phyloP scores from a whole-genome alignment of 2,113 vertebrate genomes.

The Bothrops jararaca region DNA sequence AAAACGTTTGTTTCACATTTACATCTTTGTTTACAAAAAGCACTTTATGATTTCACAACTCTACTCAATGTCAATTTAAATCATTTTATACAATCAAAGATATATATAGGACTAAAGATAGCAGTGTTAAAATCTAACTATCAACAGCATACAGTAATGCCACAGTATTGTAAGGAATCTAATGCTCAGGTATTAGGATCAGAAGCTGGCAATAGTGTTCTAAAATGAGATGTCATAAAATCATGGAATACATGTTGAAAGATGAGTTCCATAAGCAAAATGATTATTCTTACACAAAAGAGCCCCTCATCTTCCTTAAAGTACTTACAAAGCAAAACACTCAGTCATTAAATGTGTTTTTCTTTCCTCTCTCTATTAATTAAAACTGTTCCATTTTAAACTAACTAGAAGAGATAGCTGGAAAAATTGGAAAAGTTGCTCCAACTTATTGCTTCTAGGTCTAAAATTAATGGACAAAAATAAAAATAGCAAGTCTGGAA shows the following conservation, averaged over 20 bases:
- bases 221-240: background rate
- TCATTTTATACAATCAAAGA: background rate
- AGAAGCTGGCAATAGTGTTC: background rate
- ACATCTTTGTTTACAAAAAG: slow-evolving; percentile 27
- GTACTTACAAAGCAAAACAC: background rate
- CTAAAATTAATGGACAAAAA: background rate
- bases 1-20: background rate
- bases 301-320: background rate
- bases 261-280: background rate
- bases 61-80: background rate
- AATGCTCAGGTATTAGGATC: background rate
- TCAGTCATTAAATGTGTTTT: background rate
- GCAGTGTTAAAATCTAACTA: background rate
- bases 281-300: background rate
- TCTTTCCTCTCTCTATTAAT: background rate
- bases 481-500: background rate
- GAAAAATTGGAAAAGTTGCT: background rate
- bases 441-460: background rate
- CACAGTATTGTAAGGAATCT: background rate
- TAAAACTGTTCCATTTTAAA: background rate
- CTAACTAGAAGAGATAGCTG: background rate
- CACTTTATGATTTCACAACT: background rate
- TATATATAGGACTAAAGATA: background rate
- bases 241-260: background rate
- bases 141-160: background rate